These are phyloP conservation scores for Micronisus gabar DNA, from an alignment of 2,113 vertebrate species.

Conservation along the genomic window DNA sequence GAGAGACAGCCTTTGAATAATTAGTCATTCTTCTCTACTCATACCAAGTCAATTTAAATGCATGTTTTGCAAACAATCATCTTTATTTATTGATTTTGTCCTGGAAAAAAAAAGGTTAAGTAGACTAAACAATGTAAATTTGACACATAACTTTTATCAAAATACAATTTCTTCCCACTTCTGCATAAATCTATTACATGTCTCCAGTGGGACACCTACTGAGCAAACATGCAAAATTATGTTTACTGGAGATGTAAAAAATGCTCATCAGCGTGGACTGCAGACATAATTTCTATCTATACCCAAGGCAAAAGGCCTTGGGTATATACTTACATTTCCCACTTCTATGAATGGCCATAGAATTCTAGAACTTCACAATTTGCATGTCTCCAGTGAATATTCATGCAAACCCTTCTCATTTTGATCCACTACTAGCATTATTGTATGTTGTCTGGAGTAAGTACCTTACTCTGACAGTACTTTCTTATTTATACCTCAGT, in stretches of 20 bases:
- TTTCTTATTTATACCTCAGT: not conserved
- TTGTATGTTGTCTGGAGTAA: not conserved
- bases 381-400: not conserved
- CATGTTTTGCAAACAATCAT: not conserved
- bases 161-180: not conserved
- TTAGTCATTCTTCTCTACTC: not conserved
- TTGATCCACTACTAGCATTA: not conserved
- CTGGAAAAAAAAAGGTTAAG: not conserved
- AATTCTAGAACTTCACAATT: not conserved
- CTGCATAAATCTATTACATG: not conserved
- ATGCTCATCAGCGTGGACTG: not conserved
- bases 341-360: not conserved
- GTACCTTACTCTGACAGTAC: not conserved
- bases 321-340: not conserved
- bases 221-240: not conserved
- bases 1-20: not conserved
- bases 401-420: not conserved
- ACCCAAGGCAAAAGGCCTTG: not conserved
- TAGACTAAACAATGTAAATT: not conserved
- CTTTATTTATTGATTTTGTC: not conserved
- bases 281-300: not conserved
- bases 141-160: not conserved
- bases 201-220: not conserved
- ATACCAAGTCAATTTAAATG: not conserved
- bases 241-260: not conserved